Base-by-base conservation (phyloP, 2,888 invertebrate species). In the Strigamia transsilvanica region DNA sequence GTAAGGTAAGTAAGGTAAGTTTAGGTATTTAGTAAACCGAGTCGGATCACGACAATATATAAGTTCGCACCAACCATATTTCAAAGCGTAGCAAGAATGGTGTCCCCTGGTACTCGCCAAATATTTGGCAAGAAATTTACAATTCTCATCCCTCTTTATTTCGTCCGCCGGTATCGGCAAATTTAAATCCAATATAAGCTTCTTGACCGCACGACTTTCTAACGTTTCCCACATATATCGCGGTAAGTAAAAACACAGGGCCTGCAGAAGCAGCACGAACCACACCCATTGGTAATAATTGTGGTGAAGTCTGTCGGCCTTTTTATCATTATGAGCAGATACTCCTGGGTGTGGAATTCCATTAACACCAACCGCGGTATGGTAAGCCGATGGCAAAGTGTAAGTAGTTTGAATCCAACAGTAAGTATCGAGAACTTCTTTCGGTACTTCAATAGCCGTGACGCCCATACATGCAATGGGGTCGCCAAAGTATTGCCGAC, bases 371-470 rank as follows among this genome's bases (percentile, higher is more conserved):
- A 85, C 84, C 46, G 83, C 80, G 78, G 84, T 84, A 21, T 81
- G 46, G 13, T 82, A 73, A 23, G 81, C 41, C 12, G 83, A 81
- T 9, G 96, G 96, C 85, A 96, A 93, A 82, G 96, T 96, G 89
- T 95, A 97, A 84, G 97, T 97, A 80, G 96, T 95, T 88, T 96
- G 96, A 83, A 91, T 91, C 94, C 94, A 94, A 89, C 97, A 97
- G 88, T 96, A 96, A 41, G 95, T 96, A 90, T 97, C 96, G 94
- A 97, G 95, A 2, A 96, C 94, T 86, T 93, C 92, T 84, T 93
- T 90, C n/a, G 95, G 95, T 84, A 96, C 94, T 86, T 82, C 51
- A 56, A 78, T 79, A n/a, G 51, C 41, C 13, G 79, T 15, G 4
- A 78, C 27, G 3, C 82, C 41, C 51, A 83, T 77, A 82, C 85